These are phyloP conservation scores for Darevskia nairensis DNA, from an alignment of 2,797 vertebrate species.

Conservation along the genomic window DNA sequence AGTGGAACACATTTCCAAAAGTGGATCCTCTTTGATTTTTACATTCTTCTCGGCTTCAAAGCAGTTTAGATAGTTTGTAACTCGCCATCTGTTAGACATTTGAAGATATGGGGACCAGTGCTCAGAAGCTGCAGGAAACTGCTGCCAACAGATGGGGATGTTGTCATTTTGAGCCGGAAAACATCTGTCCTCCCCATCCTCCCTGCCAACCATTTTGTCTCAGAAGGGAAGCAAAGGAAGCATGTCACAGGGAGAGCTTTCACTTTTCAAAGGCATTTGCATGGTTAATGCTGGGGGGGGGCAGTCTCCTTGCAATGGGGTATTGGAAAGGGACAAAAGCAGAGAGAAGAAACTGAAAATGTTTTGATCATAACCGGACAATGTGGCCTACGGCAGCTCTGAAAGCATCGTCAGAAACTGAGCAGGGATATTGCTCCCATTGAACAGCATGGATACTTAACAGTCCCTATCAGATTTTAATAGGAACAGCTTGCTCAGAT, in stretches of 20 bases:
- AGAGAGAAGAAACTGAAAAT: not conserved
- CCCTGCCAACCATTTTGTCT: conserved; percentile 47
- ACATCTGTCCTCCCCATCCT: conserved; percentile 64
- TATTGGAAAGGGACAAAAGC: not conserved
- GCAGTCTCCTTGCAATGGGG: not conserved
- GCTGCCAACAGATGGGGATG: conserved; percentile 63
- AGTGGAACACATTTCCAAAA: not conserved
- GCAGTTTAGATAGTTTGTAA: conserved; percentile 58
- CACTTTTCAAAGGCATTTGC: conserved; percentile 26
- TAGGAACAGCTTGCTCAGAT: not conserved
- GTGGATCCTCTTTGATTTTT: not conserved
- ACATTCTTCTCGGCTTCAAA: conserved; percentile 34
- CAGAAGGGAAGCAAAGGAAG: conserved; percentile 41
- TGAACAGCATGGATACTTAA: not conserved
- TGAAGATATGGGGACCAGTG: conserved; percentile 47
- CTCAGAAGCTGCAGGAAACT: conserved; percentile 44
- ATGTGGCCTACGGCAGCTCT: not conserved
- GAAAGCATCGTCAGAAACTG: not conserved
- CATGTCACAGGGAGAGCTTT: conserved; percentile 37
- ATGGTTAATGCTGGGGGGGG: not conserved
- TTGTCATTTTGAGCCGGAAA: conserved; percentile 55
- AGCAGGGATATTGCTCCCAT: not conserved
- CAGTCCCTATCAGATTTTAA: rapidly evolving
- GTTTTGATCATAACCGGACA: not conserved
- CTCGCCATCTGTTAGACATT: conserved; percentile 64